Evolutionary conservation across 2,797 vertebrate genomes (phyloP).

Genomic region (Muscicapa comitata): DNA sequence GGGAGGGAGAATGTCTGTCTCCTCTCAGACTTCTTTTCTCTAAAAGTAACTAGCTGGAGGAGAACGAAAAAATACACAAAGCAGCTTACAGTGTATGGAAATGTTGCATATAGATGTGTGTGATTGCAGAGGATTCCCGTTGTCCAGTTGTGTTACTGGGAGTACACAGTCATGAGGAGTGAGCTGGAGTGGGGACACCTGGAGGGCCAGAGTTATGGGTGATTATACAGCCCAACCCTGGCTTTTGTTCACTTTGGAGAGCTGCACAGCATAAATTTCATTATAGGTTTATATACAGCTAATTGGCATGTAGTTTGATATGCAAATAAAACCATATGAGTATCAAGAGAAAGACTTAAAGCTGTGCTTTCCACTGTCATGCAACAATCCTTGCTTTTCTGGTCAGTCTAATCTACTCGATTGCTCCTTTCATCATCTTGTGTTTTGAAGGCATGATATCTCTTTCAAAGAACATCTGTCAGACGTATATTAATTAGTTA

Average conservation of each 20-base stretch:
- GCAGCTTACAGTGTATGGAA: not conserved
- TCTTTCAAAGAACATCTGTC: conserved; percentile 29
- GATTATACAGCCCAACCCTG: conserved; percentile 27
- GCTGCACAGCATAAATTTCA: not conserved
- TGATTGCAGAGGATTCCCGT: not conserved
- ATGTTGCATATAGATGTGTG: not conserved
- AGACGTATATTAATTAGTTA: not conserved
- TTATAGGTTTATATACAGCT: not conserved
- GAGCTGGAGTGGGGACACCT: conserved; percentile 10
- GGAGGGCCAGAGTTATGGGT: conserved; percentile 1
- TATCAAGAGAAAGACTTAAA: conserved; percentile 14
- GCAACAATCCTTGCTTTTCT: conserved; percentile 31
- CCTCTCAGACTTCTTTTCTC: not conserved
- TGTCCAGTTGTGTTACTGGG: not conserved
- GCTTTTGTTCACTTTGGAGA: not conserved
- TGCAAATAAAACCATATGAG: conserved; percentile 12
- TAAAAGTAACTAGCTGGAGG: not conserved
- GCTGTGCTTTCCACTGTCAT: not conserved
- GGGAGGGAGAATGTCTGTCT: not conserved
- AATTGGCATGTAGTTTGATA: conserved; percentile 18
- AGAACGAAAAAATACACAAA: not conserved
- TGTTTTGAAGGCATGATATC: not conserved
- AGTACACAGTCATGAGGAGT: not conserved
- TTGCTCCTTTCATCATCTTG: conserved; percentile 20
- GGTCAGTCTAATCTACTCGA: not conserved